A percentile compares a stretch with the other conserved stretches of the same genome.
Evolutionary conservation across 2,888 invertebrate species (phyloP).

Genomic region (Choreutis nemorana): DNA sequence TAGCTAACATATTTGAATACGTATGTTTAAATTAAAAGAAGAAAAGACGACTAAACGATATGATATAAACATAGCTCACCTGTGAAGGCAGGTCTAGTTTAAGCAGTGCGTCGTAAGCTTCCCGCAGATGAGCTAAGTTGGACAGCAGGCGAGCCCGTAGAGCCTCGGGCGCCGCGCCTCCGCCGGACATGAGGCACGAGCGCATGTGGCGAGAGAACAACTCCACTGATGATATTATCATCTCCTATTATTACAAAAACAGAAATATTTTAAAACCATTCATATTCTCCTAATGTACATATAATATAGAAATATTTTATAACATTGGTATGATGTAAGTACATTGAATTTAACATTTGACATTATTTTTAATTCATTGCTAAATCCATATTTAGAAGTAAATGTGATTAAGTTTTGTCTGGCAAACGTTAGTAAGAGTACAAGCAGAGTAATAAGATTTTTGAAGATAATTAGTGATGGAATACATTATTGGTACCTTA

Average conservation of each 20-base stretch:
- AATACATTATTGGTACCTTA: too few relatives aligned
- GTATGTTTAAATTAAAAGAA: neutral
- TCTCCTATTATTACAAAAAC: slow-evolving; percentile 75
- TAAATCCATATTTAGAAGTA: neutral
- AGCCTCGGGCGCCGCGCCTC: slow-evolving; percentile 65
- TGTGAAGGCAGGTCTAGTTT: slow-evolving; percentile 88
- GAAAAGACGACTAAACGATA: too few relatives aligned
- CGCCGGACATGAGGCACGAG: slow-evolving; percentile 73
- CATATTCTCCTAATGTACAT: too few relatives aligned
- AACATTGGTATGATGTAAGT: too few relatives aligned
- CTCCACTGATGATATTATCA: slow-evolving; percentile 80
- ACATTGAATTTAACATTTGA: too few relatives aligned
- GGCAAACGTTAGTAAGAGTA: too few relatives aligned
- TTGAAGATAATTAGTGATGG: neutral
- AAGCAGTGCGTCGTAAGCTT: slow-evolving; percentile 82
- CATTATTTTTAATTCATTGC: neutral
- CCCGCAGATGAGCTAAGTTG: slow-evolving; percentile 78
- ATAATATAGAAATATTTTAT: too few relatives aligned
- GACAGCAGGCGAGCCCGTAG: slow-evolving; percentile 59
- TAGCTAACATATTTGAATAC: neutral
- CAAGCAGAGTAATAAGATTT: too few relatives aligned
- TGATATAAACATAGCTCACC: slow-evolving; percentile 19
- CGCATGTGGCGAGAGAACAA: slow-evolving; percentile 78
- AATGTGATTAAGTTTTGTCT: neutral
- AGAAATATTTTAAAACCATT: too few relatives aligned